Base-by-base conservation (phyloP, 2,797 vertebrate species). In the Sphaeramia orbicularis region DNA sequence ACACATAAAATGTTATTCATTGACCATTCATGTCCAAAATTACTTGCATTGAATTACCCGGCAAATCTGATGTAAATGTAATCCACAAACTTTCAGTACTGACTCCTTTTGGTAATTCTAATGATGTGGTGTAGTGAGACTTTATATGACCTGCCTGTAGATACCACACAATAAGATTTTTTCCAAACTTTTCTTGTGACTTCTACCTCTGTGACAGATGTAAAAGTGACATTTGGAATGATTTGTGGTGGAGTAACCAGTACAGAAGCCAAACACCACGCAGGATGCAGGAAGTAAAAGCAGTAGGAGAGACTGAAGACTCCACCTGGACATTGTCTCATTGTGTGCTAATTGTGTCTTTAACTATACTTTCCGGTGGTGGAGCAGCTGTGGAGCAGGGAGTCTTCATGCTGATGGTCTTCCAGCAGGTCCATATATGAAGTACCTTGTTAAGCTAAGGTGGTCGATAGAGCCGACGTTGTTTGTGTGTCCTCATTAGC, bases 401-500 rank as follows among this genome's bases (percentile, higher is more conserved):
- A 62, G 73, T 80, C 66, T 77, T 71, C 52, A 72, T 74, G 78
- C 82, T 84, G 83, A 88, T 83, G 88, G 84, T 87, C 88, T 84
- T 87, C 68, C 77, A 86, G 72, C 58, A 30, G 81, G 74, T 90
- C 86, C 71, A 88, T 88, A 89, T 87, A 90, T 88, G 83, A 87
- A 91, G 84, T 85, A 87, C 76, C 89, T 91, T 91, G 88, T 92
- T 93, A 92, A 87, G 86, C 86, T 67, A 66, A 81, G 75, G 76
- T 85, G 89, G 87, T 93, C 91, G 88, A 93, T 93, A 89, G 58
- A 60, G 86, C 87, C 73, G 27, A 76, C 85, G 54, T 65, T 86
- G 89, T 90, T 90, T 90, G 87, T 89, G 86, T 91, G 89, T 92
- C 90, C 92, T 94, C 93, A 94, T 94, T 94, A 94, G 85, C 87